Conservation (phyloP, 2,797 vertebrate species). For the Pterois miles region DNA sequence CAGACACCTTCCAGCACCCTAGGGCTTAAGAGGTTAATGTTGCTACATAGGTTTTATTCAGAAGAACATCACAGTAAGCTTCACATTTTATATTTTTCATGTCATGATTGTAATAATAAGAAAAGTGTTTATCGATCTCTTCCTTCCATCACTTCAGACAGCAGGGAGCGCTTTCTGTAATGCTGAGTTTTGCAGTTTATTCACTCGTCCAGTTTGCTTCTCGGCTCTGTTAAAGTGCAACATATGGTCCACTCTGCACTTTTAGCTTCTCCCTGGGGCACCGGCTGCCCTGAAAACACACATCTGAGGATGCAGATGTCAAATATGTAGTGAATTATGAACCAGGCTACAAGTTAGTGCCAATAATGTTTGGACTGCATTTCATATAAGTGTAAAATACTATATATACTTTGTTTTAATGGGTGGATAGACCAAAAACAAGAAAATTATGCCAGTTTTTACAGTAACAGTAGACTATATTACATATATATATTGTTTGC, state of each 20-base stretch:
- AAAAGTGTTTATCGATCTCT: constrained; percentile 42
- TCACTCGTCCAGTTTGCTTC: constrained; percentile 49
- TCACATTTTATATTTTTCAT: not conserved
- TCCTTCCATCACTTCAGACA: constrained; percentile 35
- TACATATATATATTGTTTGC: not conserved
- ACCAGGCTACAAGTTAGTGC: constrained; percentile 18
- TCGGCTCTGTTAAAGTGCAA: constrained; percentile 46
- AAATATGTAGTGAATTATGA: constrained; percentile 51
- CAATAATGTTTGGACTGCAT: not conserved
- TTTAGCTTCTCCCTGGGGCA: constrained; percentile 66
- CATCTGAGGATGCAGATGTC: constrained; percentile 77
- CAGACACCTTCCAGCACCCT: too few species aligned
- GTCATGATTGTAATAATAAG: constrained; percentile 1
- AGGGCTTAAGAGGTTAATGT: too few species aligned
- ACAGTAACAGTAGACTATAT: not conserved
- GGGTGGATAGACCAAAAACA: not conserved
- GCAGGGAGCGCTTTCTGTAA: constrained; percentile 35
- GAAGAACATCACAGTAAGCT: not conserved
- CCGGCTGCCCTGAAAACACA: constrained; percentile 64
- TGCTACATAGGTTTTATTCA: not conserved
- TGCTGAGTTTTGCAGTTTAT: constrained; percentile 59
- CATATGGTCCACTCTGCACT: constrained; percentile 69
- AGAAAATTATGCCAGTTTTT: not conserved
- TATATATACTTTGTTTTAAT: not conserved
- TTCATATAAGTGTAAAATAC: not conserved